phyloP scores from a whole-genome alignment of 1,140 invertebrate species.

The Drosophila pruinosa region DNA sequence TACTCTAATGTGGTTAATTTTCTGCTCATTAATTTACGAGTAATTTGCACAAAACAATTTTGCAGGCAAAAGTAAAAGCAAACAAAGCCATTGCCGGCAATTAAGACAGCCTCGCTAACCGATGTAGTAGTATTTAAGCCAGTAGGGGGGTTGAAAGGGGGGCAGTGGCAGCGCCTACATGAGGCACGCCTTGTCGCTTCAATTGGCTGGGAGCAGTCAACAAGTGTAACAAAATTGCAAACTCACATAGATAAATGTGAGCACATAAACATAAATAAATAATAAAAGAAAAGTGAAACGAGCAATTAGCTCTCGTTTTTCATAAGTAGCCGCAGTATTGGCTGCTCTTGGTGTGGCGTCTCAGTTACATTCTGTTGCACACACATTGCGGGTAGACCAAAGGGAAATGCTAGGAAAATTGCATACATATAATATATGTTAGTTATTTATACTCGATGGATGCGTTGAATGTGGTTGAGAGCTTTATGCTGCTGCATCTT shows the following conservation, averaged over 20 bases:
- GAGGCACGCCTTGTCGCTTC: conserved; percentile 63
- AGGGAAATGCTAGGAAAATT: neutral
- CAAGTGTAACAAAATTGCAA: conserved; percentile 52
- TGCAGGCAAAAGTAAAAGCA: conserved; percentile 75
- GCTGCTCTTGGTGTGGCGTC: conserved; percentile 6
- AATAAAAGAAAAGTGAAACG: conserved; percentile 81
- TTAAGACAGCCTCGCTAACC: conserved; percentile 42
- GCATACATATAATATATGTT: conserved; percentile 10
- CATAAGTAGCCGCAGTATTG: conserved; percentile 54
- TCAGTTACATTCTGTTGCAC: conserved; percentile 77
- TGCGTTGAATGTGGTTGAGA: conserved; percentile 8
- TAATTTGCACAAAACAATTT: conserved; percentile 74
- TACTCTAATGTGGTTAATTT: conserved; percentile 76
- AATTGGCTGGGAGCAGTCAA: conserved; percentile 39
- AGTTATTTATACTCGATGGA: neutral
- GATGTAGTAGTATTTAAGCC: neutral
- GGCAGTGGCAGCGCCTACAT: conserved; percentile 14
- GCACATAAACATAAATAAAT: conserved; percentile 68
- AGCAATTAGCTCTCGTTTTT: conserved; percentile 80
- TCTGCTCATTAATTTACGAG: conserved; percentile 76
- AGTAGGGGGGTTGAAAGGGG: neutral
- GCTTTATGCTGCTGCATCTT: conserved; percentile 33
- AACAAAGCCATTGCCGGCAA: conserved; percentile 53
- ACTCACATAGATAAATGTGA: conserved; percentile 21
- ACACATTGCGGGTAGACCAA: conserved; percentile 6